A percentile compares a stretch with the other conserved stretches of the same genome.
Evolutionary conservation across 2,888 invertebrate species (phyloP).

Genomic region (Ischnura elegans): DNA sequence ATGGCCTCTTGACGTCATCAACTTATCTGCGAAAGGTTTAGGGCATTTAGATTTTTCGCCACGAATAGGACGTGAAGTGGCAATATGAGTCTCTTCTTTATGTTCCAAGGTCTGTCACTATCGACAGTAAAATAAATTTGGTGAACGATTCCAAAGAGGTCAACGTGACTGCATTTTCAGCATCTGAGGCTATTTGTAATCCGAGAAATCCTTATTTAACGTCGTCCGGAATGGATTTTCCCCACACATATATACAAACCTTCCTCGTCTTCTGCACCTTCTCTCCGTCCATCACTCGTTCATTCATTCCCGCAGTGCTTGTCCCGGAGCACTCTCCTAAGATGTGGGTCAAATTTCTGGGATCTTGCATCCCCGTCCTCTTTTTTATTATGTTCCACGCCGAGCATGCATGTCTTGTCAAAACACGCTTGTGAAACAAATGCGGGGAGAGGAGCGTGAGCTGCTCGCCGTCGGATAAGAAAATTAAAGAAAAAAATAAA

Average conservation of each 20-base stretch:
- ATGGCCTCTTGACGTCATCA: too few relatives aligned
- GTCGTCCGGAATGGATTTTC: not conserved
- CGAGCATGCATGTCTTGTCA: slow-evolving; percentile 30
- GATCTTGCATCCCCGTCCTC: not conserved
- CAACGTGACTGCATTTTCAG: too few relatives aligned
- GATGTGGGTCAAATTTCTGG: slow-evolving; percentile 34
- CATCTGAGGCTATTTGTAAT: too few relatives aligned
- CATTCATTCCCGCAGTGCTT: not conserved
- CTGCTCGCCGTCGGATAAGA: not conserved
- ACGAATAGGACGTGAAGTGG: too few relatives aligned
- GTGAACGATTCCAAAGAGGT: too few relatives aligned
- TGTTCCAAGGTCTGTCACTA: too few relatives aligned
- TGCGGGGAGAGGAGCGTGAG: not conserved
- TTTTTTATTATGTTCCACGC: not conserved
- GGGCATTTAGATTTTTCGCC: too few relatives aligned
- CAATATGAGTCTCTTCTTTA: too few relatives aligned
- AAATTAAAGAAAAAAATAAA: too few relatives aligned
- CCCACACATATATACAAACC: not conserved
- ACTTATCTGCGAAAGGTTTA: too few relatives aligned
- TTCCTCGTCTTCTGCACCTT: not conserved
- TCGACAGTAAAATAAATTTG: too few relatives aligned
- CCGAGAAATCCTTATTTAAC: not conserved
- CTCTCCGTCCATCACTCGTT: not conserved
- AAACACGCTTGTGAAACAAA: not conserved
- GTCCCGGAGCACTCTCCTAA: not conserved